These are phyloP conservation scores for Apodemus sylvaticus DNA, from an alignment of 2,113 vertebrate species.

Conservation along the genomic window DNA sequence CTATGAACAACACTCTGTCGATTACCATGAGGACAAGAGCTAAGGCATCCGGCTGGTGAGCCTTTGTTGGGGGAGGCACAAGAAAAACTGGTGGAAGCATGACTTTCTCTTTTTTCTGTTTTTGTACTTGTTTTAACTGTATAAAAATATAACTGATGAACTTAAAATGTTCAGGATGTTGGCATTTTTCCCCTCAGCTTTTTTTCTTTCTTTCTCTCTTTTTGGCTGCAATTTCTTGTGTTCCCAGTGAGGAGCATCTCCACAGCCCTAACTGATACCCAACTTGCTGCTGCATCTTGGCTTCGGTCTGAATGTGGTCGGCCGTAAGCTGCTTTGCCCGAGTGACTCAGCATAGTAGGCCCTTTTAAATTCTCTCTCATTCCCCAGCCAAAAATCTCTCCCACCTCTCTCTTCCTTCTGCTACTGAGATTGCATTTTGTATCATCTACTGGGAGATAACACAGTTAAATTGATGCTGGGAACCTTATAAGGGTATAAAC, in stretches of 20 bases:
- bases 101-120: conserved; percentile 76
- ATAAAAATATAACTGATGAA: conserved; percentile 84
- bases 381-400: conserved; percentile 88
- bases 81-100: conserved; percentile 77
- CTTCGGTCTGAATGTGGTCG: conserved; percentile 88
- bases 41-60: conserved; percentile 31
- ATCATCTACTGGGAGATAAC: conserved; percentile 86
- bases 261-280: conserved; percentile 85
- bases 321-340: conserved; percentile 88
- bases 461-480: conserved; percentile 84
- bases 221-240: conserved; percentile 77
- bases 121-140: conserved; percentile 81
- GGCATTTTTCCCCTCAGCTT: conserved; percentile 63
- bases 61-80: conserved; percentile 61
- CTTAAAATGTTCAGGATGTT: conserved; percentile 81
- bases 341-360: conserved; percentile 92
- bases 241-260: conserved; percentile 86
- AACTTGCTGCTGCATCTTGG: conserved; percentile 87
- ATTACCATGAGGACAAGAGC: background rate
- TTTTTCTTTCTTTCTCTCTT: background rate
- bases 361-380: conserved; percentile 89
- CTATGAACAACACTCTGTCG: background rate
- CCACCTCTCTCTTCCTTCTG: conserved; percentile 89
- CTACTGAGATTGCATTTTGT: conserved; percentile 86
- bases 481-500: conserved; percentile 88